A percentile compares a stretch with the other conserved stretches of the same genome.
Evolutionary conservation across 2,888 invertebrate species (phyloP).

Genomic region (Dioctria linearis): DNA sequence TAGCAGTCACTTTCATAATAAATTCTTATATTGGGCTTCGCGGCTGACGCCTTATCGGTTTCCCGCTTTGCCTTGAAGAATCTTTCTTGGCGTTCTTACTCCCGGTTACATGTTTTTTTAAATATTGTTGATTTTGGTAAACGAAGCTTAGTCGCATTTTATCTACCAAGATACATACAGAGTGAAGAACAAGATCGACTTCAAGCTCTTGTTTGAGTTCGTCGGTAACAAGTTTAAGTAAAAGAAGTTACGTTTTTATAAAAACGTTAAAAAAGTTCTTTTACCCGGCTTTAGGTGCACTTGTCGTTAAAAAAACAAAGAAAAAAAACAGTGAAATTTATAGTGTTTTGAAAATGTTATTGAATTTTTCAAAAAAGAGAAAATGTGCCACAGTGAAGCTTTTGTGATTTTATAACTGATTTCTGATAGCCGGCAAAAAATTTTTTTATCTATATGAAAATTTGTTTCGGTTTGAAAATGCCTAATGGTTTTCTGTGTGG

Average conservation of each 20-base stretch:
- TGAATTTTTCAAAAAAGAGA: slow-evolving; percentile 7
- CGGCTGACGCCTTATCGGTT: slow-evolving; percentile 25
- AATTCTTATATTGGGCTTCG: slow-evolving; percentile 35
- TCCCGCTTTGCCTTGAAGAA: background rate
- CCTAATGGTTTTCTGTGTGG: slow-evolving; percentile 69
- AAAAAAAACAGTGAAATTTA: slow-evolving; percentile 5
- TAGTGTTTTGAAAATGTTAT: background rate
- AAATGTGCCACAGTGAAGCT: slow-evolving; percentile 42
- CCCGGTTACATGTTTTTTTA: slow-evolving; percentile 19
- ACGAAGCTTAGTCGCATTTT: slow-evolving; percentile 34
- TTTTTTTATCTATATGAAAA: background rate
- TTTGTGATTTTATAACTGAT: background rate
- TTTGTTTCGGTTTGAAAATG: slow-evolving; percentile 61
- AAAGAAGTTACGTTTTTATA: slow-evolving; percentile 26
- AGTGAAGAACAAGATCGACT: slow-evolving; percentile 15
- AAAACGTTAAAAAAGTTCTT: slow-evolving; percentile 37
- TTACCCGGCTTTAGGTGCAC: slow-evolving; percentile 43
- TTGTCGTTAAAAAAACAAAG: slow-evolving; percentile 38
- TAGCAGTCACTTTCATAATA: background rate
- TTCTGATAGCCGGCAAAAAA: no score
- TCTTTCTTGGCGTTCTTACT: background rate
- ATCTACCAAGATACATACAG: slow-evolving; percentile 1
- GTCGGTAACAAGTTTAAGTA: background rate
- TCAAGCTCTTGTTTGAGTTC: slow-evolving; percentile 2
- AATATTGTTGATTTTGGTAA: slow-evolving; percentile 41